Percentiles rank a stretch among this genome's conserved stretches.
Evolutionary conservation across 2,797 vertebrate genomes (phyloP).

Genomic region (Microhierax caerulescens): DNA sequence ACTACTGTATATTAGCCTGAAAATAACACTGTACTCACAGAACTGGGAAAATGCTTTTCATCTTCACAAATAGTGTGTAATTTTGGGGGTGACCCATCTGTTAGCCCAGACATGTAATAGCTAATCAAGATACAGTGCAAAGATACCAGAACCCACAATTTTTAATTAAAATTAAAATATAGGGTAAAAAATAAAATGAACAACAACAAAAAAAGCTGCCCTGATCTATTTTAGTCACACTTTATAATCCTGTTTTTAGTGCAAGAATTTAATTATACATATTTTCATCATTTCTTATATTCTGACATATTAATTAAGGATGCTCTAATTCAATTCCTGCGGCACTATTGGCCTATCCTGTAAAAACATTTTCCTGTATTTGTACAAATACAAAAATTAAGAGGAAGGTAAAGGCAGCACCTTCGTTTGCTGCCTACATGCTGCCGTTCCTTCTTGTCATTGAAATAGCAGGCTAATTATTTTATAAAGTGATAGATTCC

Average conservation of each 20-base stretch:
- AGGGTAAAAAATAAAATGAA: neutral
- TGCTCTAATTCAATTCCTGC: constrained; percentile 65
- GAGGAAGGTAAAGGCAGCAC: constrained; percentile 65
- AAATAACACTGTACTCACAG: constrained; percentile 29
- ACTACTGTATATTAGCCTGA: neutral
- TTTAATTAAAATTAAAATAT: constrained; percentile 23
- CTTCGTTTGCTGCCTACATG: neutral
- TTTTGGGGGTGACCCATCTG: constrained; percentile 61
- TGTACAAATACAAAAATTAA: constrained; percentile 70
- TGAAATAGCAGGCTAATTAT: constrained; percentile 11
- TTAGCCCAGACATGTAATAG: neutral
- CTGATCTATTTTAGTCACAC: constrained; percentile 69
- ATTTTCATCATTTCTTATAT: constrained; percentile 76
- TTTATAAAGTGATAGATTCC: constrained; percentile 14
- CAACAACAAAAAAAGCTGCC: neutral
- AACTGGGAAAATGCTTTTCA: constrained; percentile 35
- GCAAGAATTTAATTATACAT: constrained; percentile 77
- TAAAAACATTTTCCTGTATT: constrained; percentile 77
- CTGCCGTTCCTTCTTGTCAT: neutral
- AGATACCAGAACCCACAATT: neutral
- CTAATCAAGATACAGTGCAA: constrained; percentile 1
- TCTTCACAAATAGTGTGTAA: constrained; percentile 44
- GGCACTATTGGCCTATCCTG: constrained; percentile 66
- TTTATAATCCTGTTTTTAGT: constrained; percentile 71
- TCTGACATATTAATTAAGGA: constrained; percentile 82